These are phyloP conservation scores for Aleadryas rufinucha DNA, from an alignment of 2,113 vertebrate genomes.

Conservation along the genomic window DNA sequence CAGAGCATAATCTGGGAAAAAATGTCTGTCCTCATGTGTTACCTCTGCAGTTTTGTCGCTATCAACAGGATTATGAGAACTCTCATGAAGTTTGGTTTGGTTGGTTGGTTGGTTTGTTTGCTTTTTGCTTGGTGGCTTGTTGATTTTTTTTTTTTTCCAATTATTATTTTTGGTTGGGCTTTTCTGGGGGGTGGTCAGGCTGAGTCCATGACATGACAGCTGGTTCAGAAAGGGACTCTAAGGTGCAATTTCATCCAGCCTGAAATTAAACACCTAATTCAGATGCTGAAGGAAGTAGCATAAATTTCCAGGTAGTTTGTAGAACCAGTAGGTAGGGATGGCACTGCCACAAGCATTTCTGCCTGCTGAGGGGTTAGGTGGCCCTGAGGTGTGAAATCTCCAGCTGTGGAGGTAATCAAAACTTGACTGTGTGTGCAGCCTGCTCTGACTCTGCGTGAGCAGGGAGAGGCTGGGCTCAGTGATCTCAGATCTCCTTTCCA, in stretches of 20 bases:
- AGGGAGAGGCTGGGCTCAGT: not conserved
- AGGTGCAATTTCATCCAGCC: not conserved
- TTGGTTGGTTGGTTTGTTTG: not conserved
- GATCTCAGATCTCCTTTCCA: not conserved
- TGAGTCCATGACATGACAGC: not conserved
- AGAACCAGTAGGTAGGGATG: not conserved
- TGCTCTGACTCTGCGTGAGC: rapidly evolving
- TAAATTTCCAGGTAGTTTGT: not conserved
- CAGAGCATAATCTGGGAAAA: not conserved
- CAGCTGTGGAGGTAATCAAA: not conserved
- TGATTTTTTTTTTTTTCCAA: too few relatives aligned
- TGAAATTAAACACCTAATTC: not conserved
- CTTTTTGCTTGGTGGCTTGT: not conserved
- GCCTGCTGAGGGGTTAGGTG: not conserved
- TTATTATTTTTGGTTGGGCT: too few relatives aligned
- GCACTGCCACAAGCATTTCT: not conserved
- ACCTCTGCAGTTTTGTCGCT: not conserved
- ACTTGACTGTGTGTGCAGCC: not conserved
- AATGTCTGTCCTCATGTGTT: not conserved
- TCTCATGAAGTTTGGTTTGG: not conserved
- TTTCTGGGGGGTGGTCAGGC: not conserved
- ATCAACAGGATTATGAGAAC: not conserved
- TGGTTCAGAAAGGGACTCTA: not conserved
- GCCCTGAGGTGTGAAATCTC: not conserved
- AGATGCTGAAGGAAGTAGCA: not conserved